Percentiles rank a stretch among this genome's conserved stretches.
phyloP scores from a whole-genome alignment of 1,140 invertebrate species.

The Meloidogyne exigua region DNA sequence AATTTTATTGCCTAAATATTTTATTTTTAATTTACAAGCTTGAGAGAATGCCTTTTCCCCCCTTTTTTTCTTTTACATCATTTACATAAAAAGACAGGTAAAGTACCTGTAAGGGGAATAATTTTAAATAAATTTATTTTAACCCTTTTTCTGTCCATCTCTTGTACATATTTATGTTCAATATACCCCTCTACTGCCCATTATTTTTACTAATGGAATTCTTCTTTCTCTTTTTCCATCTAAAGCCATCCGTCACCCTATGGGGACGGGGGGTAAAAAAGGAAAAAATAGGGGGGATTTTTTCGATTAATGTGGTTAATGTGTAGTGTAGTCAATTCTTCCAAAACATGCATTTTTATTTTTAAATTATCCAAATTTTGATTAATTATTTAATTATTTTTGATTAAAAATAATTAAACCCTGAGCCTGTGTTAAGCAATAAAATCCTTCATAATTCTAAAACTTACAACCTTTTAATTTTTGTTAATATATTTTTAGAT shows the following conservation, averaged over 20 bases:
- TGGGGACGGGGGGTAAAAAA: too few species aligned
- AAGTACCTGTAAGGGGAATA: too few species aligned
- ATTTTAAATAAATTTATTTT: background rate
- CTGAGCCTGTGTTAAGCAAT: background rate
- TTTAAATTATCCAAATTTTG: background rate
- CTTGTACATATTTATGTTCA: too few species aligned
- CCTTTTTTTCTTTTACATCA: background rate
- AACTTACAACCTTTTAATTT: background rate
- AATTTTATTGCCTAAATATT: background rate
- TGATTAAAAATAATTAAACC: too few species aligned
- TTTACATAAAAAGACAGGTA: background rate
- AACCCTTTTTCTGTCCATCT: background rate
- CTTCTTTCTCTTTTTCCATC: background rate
- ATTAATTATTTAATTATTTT: too few species aligned
- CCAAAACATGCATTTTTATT: constrained; percentile 2
- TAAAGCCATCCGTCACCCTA: background rate
- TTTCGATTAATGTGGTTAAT: background rate
- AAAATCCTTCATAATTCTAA: background rate
- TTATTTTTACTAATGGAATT: constrained; percentile 5
- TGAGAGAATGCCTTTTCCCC: background rate
- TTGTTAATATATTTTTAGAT: background rate
- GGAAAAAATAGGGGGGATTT: background rate
- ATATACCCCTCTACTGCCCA: background rate
- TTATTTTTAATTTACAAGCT: background rate
- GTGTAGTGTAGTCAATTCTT: background rate